These are phyloP conservation scores for Palythoa grandiflora DNA, from an alignment of 92 coral and sea anemone species.

Conservation along the genomic window DNA sequence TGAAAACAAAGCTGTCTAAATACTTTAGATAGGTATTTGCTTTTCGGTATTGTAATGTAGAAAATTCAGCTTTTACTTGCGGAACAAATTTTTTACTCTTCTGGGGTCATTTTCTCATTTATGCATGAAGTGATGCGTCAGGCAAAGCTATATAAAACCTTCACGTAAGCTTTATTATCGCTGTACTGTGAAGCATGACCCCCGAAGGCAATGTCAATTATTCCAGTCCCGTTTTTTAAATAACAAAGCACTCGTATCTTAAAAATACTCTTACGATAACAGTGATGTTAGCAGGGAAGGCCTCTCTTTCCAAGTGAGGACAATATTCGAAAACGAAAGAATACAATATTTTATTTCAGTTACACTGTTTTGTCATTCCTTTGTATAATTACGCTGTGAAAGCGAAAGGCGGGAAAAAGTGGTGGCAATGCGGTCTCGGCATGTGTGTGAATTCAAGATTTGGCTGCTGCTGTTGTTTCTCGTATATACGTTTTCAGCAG, in stretches of 20 bases:
- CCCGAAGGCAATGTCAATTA: neutral
- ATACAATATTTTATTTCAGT: neutral
- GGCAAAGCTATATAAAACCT: too few relatives aligned
- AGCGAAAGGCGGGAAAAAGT: neutral
- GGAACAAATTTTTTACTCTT: too few relatives aligned
- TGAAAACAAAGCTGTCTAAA: too few relatives aligned
- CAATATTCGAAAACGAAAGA: neutral
- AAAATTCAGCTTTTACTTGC: too few relatives aligned
- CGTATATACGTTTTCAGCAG: neutral
- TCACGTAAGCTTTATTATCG: too few relatives aligned
- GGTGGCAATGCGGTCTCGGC: neutral
- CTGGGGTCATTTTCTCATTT: too few relatives aligned
- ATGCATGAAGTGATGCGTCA: too few relatives aligned
- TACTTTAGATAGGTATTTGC: too few relatives aligned
- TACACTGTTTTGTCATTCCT: neutral
- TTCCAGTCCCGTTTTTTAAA: neutral
- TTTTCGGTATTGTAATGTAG: too few relatives aligned
- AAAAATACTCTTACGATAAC: neutral
- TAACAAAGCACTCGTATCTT: neutral
- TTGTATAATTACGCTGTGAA: neutral
- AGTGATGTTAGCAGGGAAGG: neutral
- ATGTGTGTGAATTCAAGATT: neutral
- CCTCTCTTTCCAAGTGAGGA: neutral
- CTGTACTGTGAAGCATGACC: too few relatives aligned
- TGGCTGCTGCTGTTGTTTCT: conserved; percentile 1